Conservation (phyloP, 2,888 invertebrate genomes). For the Tortrix viridana region DNA sequence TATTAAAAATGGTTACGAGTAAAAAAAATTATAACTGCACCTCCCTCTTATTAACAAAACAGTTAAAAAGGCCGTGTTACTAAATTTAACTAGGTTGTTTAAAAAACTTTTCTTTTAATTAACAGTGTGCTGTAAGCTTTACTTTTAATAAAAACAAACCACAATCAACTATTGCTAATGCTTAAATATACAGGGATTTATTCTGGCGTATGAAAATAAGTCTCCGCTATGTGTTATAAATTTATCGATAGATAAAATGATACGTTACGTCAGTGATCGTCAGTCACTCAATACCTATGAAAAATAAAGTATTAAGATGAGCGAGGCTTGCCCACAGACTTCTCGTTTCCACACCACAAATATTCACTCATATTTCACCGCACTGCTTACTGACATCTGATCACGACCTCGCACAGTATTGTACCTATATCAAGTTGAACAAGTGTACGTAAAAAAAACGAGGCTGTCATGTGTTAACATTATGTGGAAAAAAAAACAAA, state of each 20-base stretch:
- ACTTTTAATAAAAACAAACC: too few species aligned
- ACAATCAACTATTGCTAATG: too few species aligned
- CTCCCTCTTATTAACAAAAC: too few species aligned
- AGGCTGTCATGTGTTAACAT: background rate
- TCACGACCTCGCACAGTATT: constrained; percentile 32
- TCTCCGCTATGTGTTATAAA: background rate
- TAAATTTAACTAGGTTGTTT: too few species aligned
- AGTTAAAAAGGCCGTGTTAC: too few species aligned
- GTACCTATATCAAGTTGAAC: constrained; percentile 5
- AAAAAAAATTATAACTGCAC: too few species aligned
- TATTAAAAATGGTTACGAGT: too few species aligned
- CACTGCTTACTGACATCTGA: constrained; percentile 45
- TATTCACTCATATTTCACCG: constrained; percentile 50
- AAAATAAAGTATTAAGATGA: constrained; percentile 32
- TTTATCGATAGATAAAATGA: background rate
- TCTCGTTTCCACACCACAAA: constrained; percentile 52
- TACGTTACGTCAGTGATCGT: constrained; percentile 6
- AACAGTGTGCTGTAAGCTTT: too few species aligned
- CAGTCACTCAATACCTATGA: constrained; percentile 23
- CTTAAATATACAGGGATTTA: too few species aligned
- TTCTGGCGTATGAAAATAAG: too few species aligned
- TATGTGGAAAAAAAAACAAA: background rate
- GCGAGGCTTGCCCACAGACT: constrained; percentile 42
- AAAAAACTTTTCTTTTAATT: too few species aligned
- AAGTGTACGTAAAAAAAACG: background rate